A percentile compares a stretch with the other conserved stretches of the same genome.
phyloP scores from a whole-genome alignment of 2,888 invertebrate species.

The Liodrosophila aerea region DNA sequence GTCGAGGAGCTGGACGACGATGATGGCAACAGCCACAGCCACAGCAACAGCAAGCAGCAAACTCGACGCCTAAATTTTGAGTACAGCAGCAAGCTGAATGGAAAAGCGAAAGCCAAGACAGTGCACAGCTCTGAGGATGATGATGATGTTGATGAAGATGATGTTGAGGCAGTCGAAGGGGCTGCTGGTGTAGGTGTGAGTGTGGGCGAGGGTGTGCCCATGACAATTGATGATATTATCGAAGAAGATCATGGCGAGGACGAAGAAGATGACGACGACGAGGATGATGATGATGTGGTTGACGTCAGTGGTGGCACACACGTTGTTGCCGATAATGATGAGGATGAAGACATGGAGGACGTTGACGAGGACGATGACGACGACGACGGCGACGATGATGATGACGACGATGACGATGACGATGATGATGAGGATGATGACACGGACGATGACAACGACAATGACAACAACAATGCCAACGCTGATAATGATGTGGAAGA shows the following conservation, averaged over 20 bases:
- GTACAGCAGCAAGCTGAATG: slow-evolving; percentile 46
- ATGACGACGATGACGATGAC: slow-evolving; percentile 43
- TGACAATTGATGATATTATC: slow-evolving; percentile 62
- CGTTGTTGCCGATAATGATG: slow-evolving; percentile 56
- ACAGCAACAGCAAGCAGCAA: slow-evolving; percentile 7
- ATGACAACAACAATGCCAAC: slow-evolving; percentile 43
- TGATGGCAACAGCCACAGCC: slow-evolving; percentile 27
- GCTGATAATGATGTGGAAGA: slow-evolving; percentile 40
- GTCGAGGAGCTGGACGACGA: slow-evolving; percentile 55
- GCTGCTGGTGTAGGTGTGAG: slow-evolving; percentile 43
- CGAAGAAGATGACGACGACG: slow-evolving; percentile 37
- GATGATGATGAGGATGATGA: slow-evolving; percentile 42
- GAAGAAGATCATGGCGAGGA: slow-evolving; percentile 57
- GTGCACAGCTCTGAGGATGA: slow-evolving; percentile 42
- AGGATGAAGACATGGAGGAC: slow-evolving; percentile 45
- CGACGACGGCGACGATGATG: slow-evolving; percentile 42
- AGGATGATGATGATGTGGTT: slow-evolving; percentile 33
- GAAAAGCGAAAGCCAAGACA: slow-evolving; percentile 28
- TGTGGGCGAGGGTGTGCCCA: slow-evolving; percentile 21
- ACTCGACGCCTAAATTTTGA: slow-evolving; percentile 12
- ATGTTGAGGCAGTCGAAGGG: slow-evolving; percentile 32
- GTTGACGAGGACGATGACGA: slow-evolving; percentile 50
- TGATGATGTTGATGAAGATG: slow-evolving; percentile 19
- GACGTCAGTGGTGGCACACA: slow-evolving; percentile 51
- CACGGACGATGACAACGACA: slow-evolving; percentile 42